A percentile compares a stretch with the other conserved stretches of the same genome.
phyloP scores from a whole-genome alignment of 2,888 invertebrate genomes.

The Baronia brevicornis region DNA sequence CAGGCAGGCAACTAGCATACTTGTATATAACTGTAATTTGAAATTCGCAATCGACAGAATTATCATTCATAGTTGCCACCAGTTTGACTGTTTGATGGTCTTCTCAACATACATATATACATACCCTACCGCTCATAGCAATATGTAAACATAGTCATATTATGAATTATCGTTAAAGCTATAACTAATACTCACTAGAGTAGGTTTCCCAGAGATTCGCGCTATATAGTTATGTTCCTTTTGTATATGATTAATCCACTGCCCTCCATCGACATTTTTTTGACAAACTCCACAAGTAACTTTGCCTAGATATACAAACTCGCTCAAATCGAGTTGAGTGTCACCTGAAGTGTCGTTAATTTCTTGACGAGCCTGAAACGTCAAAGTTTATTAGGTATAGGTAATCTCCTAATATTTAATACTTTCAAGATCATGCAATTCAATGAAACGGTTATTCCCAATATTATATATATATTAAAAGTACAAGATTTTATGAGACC shows the following conservation, averaged over 20 bases:
- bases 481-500: no score
- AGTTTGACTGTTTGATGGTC: no score
- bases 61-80: no score
- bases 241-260: slow-evolving; percentile 25
- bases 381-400: not conserved
- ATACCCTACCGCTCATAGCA: no score
- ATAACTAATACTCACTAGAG: slow-evolving; percentile 19
- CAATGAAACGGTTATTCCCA: slow-evolving; percentile 51
- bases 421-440: not conserved
- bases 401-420: not conserved
- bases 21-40: no score
- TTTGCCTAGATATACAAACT: not conserved
- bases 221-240: slow-evolving; percentile 26
- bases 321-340: not conserved
- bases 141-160: not conserved
- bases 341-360: not conserved
- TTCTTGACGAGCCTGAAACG: not conserved
- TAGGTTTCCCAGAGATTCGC: slow-evolving; percentile 23
- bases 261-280: slow-evolving; percentile 6
- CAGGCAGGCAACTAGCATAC: no score
- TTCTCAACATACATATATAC: no score
- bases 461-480: no score
- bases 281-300: slow-evolving; percentile 26
- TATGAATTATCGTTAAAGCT: not conserved
- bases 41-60: no score